phyloP scores from a whole-genome alignment of 2,888 invertebrate genomes.

The Hermaeophaga mercurialis region DNA sequence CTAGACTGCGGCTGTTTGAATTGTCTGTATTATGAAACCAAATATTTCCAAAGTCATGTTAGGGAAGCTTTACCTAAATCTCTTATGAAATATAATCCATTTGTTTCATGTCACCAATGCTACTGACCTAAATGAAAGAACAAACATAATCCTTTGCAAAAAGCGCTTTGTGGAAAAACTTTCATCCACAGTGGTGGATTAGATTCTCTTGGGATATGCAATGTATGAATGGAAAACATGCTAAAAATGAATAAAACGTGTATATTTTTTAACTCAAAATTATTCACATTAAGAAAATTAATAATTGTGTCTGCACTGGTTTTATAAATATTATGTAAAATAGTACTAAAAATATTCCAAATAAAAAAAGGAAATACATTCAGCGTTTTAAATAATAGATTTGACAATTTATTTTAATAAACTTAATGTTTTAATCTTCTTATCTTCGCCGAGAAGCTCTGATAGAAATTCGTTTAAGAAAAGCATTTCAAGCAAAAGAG shows the following conservation, averaged over 20 bases:
- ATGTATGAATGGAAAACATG: too few species aligned
- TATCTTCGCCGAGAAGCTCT: not conserved
- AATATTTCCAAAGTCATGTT: not conserved
- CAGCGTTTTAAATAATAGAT: too few species aligned
- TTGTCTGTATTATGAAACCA: not conserved
- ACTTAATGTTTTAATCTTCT: slow-evolving; percentile 7
- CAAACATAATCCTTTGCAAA: slow-evolving; percentile 5
- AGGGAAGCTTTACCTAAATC: slow-evolving; percentile 7
- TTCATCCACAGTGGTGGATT: not conserved
- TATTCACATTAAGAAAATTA: too few species aligned
- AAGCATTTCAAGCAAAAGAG: not conserved
- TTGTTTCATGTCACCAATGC: slow-evolving; percentile 8
- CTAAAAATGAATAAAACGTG: too few species aligned
- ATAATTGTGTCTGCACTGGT: too few species aligned
- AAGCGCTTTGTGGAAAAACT: not conserved
- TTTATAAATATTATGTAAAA: too few species aligned
- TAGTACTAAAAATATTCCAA: too few species aligned
- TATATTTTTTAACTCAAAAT: too few species aligned
- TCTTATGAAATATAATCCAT: slow-evolving; percentile 13
- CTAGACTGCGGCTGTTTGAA: not conserved
- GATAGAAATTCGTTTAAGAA: not conserved
- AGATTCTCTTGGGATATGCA: too few species aligned
- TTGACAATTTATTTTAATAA: slow-evolving; percentile 2
- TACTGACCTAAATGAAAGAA: slow-evolving; percentile 12
- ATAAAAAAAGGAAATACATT: too few species aligned